Evolutionary conservation across 2,113 vertebrate species (phyloP), one percentile per base, ranked within the genome.

Genomic region (Epinephelus lanceolatus): DNA sequence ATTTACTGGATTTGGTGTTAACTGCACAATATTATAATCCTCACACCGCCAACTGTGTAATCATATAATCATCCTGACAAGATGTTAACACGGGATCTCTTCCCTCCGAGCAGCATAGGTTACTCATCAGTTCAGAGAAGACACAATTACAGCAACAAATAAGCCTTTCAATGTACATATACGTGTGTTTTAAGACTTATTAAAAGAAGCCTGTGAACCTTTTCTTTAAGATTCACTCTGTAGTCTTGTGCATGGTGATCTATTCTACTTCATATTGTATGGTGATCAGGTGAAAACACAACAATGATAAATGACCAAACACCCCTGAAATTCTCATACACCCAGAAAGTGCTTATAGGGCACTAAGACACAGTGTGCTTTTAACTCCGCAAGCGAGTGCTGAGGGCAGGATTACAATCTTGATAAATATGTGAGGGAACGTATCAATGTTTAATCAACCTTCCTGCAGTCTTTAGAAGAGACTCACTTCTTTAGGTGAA

Each of bases 361-460:
- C 72, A 71, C 45, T 76, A 56, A 72, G 52, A 57, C 76, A 49
- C 0, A 19, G 6, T 53, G 52, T 52, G 81, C 69, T 72, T 80
- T 86, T 75, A 82, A 71, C 59, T 56, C 81, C 3, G 60, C 45
- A 55, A 62, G 61, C 0, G 23, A 55, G 71, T 12, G 71, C 73
- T 67, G 51, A 78, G 74, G 76, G 85, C 72, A 85, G 71, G 71
- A 78, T 85, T 83, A 81, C 37, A 40, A 77, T 78, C 59, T 49
- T 88, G 71, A 92, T 88, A 76, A 84, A 89, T 86, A 81, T 67
- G 76, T 71, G 71, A 87, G 80, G 59, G 75, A 88, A 78, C 70
- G 18, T 85, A 86, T 91, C 60, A 88, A 89, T 91, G 74, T 82
- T 92, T 91, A 83, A 91, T 89, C 82, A 78, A 75, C 79, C 69